phyloP scores from a whole-genome alignment of 2,113 vertebrate species.

The Hemibagrus wyckioides region DNA sequence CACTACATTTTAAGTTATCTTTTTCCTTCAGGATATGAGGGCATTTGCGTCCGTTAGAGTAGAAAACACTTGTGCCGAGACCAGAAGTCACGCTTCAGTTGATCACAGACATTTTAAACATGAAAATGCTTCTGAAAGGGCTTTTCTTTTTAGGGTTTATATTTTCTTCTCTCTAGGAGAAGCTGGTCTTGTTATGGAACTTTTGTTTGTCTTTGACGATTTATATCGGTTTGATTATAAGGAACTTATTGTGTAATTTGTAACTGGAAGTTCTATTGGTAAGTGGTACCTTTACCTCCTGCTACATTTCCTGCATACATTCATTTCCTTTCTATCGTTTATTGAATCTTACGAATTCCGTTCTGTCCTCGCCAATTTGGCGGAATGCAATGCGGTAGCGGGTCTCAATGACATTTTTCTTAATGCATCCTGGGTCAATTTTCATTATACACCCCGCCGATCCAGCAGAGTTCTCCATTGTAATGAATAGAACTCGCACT shows the following conservation, averaged over 20 bases:
- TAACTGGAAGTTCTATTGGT: neutral
- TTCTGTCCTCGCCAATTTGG: neutral
- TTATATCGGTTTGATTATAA: neutral
- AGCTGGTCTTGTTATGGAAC: neutral
- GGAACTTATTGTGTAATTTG: neutral
- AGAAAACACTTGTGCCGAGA: neutral
- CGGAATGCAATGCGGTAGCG: neutral
- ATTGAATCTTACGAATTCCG: neutral
- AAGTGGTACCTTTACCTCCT: neutral
- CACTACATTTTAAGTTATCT: neutral
- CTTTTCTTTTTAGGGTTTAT: neutral
- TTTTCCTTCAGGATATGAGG: neutral
- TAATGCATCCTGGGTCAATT: neutral
- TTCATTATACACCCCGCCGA: neutral
- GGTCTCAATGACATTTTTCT: neutral
- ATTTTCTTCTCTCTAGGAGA: neutral
- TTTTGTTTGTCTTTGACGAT: neutral
- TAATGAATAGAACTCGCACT: neutral
- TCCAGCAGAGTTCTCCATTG: neutral
- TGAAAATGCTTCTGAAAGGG: too few species aligned
- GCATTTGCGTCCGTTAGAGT: neutral
- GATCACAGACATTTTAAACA: too few species aligned
- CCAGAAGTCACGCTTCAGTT: neutral
- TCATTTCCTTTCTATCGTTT: neutral
- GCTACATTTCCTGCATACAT: neutral